Evolutionary conservation across 2,797 vertebrate species (phyloP), one percentile per base, ranked within the genome.

Genomic region (Microtus californicus): DNA sequence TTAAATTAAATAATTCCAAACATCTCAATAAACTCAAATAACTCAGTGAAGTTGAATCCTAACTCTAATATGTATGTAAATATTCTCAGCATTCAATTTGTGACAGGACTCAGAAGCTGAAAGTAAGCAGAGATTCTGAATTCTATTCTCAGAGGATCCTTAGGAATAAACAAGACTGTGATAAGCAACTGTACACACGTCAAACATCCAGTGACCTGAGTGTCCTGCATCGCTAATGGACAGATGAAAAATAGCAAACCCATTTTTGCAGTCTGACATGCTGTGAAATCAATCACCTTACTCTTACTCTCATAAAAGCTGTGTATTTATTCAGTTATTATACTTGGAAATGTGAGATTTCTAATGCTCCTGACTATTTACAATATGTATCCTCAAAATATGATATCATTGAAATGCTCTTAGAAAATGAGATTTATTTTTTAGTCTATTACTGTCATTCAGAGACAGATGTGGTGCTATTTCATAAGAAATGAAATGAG

Each of bases 1-100:
- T 92, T 93, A 92, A 73, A 88, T 71, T 81, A 94, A 83, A 82
- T 97, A 90, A 96, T 97, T 97, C 65, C 93, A 92, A 83, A 73
- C 45, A 48, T 80, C 76, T 69, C 21, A 1, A 74, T 82, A 59
- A 51, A 86, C 89, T 80, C 63, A 95, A 87, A 94, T 94, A 96
- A 97, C 96, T 95, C 37, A n/a, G 73, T 81, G 89, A 90, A 95
- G 45, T 87, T 94, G 67, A 95, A 51, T 97, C 61, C 95, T 71
- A 97, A 91, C 27, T 48, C 25, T 87, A 97, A 90, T 95, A 86
- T 91, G 87, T 96, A 95, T 95, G 90, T 96, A 97, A 98, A 97
- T 98, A 96, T 92, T 63, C 79, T 80, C 87, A 97, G 61, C 10
- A 45, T 94, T 96, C 40, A 40, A 59, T 96, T 69, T 95, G 61